Evolutionary conservation across 1,140 invertebrate genomes (phyloP).

Genomic region (Lasioglossum albipes): DNA sequence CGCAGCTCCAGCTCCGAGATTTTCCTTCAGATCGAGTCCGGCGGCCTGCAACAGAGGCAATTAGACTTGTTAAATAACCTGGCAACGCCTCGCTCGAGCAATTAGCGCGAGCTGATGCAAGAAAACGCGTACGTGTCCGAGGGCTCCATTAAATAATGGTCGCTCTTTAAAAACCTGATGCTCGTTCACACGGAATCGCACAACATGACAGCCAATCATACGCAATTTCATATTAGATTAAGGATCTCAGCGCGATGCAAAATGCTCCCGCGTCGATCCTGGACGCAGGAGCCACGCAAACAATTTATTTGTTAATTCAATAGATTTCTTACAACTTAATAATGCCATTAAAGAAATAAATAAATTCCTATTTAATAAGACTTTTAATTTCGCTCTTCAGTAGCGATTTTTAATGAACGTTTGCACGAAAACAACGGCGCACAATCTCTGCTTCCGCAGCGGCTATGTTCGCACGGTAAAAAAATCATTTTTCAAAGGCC

Average conservation of each 20-base stretch:
- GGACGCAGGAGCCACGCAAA: too few relatives aligned
- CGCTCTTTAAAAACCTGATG: not conserved
- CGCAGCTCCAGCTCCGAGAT: conserved; percentile 87
- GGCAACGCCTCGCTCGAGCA: not conserved
- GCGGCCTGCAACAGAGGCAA: conserved; percentile 81
- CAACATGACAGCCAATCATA: too few relatives aligned
- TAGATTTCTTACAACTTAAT: too few relatives aligned
- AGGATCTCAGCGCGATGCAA: too few relatives aligned
- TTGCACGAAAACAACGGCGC: not conserved
- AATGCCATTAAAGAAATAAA: too few relatives aligned
- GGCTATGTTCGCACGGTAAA: conserved; percentile 18
- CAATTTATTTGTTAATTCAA: too few relatives aligned
- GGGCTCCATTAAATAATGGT: not conserved
- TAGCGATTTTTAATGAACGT: not conserved
- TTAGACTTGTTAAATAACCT: conserved; percentile 35
- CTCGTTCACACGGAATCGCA: too few relatives aligned
- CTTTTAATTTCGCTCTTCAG: too few relatives aligned
- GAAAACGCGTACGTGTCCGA: conserved; percentile 1
- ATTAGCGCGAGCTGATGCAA: conserved; percentile 6
- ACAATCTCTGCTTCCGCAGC: not conserved
- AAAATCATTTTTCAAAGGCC: conserved; percentile 44
- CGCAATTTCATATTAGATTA: too few relatives aligned
- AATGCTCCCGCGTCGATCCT: too few relatives aligned
- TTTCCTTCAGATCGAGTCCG: conserved; percentile 93
- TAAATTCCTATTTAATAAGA: too few relatives aligned